Percentiles rank a stretch among this genome's conserved stretches.
Evolutionary conservation across 2,888 invertebrate genomes (phyloP).

Genomic region (Nomada ferruginata): DNA sequence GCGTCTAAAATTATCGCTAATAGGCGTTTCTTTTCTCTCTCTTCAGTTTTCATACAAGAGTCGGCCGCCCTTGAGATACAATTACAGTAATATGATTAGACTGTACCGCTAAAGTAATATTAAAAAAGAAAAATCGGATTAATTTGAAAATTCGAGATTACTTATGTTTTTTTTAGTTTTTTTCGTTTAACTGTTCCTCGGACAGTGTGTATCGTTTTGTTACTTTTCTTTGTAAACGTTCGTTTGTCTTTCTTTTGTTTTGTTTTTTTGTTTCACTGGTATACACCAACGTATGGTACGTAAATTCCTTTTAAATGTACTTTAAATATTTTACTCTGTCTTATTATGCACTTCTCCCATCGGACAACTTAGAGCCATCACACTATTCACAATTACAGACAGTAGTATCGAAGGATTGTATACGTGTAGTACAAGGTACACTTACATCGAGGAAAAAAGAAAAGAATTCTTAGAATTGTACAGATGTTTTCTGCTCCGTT

Average conservation of each 20-base stretch:
- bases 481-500: constrained; percentile 60
- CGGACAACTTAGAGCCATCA: constrained; percentile 79
- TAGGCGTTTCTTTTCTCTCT: constrained; percentile 71
- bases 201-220: constrained; percentile 72
- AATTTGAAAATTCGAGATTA: constrained; percentile 78
- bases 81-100: constrained; percentile 76
- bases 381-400: constrained; percentile 71
- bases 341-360: constrained; percentile 82
- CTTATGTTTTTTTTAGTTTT: constrained; percentile 57
- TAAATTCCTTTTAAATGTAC: constrained; percentile 69
- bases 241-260: constrained; percentile 44
- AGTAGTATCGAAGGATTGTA: constrained; percentile 56
- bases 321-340: constrained; percentile 65
- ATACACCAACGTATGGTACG: constrained; percentile 69
- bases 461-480: constrained; percentile 57
- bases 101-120: constrained; percentile 77
- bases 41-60: constrained; percentile 58
- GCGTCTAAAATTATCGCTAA: constrained; percentile 76
- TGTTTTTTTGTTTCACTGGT: constrained; percentile 75
- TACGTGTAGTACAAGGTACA: constrained; percentile 61
- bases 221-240: constrained; percentile 22
- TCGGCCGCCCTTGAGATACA: constrained; percentile 61
- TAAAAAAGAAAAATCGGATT: constrained; percentile 73
- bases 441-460: constrained; percentile 47
- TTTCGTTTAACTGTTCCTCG: constrained; percentile 70